These are phyloP conservation scores for Micrasema longulum DNA, from an alignment of 1,140 invertebrate species.

Conservation along the genomic window DNA sequence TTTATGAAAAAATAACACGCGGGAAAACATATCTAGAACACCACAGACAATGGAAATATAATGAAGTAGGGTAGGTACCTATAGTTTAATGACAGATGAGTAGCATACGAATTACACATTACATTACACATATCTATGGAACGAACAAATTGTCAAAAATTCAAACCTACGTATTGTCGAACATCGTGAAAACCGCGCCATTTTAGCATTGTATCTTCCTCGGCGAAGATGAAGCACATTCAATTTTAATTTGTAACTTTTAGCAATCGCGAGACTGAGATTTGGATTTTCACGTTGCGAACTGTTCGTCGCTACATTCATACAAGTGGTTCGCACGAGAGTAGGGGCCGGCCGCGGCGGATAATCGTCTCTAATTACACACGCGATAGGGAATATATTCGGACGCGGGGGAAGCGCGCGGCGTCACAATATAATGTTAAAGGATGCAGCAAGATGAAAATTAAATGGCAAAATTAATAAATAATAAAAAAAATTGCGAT, in stretches of 20 bases:
- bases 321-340: neutral
- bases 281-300: neutral
- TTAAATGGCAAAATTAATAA: neutral
- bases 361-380: slow-evolving; percentile 1
- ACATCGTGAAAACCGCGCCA: slow-evolving; percentile 51
- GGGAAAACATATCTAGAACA: neutral
- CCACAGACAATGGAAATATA: neutral
- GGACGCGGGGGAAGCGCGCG: neutral
- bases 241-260: neutral
- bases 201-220: slow-evolving; percentile 14
- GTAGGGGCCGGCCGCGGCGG: neutral
- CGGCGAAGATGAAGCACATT: neutral
- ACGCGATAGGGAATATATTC: neutral
- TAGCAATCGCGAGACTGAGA: neutral
- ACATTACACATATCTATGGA: slow-evolving; percentile 31
- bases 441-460: slow-evolving; percentile 6
- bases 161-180: slow-evolving; percentile 55
- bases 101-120: neutral
- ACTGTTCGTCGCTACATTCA: neutral
- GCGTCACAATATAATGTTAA: neutral
- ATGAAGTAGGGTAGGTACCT: neutral
- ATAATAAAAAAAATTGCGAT: neutral
- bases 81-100: neutral
- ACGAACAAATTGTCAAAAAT: slow-evolving; percentile 38
- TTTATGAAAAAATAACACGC: neutral